Percentiles rank a stretch among this genome's conserved stretches.
phyloP scores from a whole-genome alignment of 2,888 invertebrate species.

The Xestia c-nigrum region DNA sequence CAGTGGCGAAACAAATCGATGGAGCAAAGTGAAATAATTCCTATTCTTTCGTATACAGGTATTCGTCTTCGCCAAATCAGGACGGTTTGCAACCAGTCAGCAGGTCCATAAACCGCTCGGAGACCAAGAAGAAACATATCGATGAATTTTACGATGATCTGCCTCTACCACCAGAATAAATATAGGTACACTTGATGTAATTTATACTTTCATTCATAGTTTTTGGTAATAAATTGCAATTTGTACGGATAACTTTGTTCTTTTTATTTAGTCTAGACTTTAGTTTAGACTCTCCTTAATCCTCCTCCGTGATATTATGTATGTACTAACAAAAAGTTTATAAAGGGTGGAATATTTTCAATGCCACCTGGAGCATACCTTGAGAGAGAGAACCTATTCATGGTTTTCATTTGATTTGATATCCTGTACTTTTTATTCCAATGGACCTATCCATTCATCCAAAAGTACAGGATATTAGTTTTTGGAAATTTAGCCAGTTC shows the following conservation, averaged over 20 bases:
- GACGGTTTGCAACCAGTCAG: slow-evolving; percentile 75
- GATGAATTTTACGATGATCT: slow-evolving; percentile 86
- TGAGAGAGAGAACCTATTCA: no score
- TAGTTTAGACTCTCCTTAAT: no score
- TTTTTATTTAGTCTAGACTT: neutral
- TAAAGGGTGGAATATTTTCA: no score
- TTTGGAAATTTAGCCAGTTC: no score
- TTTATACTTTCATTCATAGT: slow-evolving; percentile 13
- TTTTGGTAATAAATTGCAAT: slow-evolving; percentile 41
- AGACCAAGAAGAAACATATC: slow-evolving; percentile 75
- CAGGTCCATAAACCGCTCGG: slow-evolving; percentile 73
- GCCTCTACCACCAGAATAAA: slow-evolving; percentile 86
- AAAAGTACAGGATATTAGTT: no score
- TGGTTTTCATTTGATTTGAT: no score
- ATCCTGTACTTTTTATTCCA: no score
- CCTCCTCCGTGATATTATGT: no score
- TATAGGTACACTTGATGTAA: neutral
- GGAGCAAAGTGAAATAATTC: neutral
- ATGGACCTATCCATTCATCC: no score
- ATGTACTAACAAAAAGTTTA: no score
- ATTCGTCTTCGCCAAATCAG: slow-evolving; percentile 64
- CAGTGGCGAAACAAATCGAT: neutral
- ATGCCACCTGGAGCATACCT: no score
- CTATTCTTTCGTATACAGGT: slow-evolving; percentile 62
- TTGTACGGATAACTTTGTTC: slow-evolving; percentile 9